phyloP scores from a whole-genome alignment of 2,113 vertebrate genomes.

The Trogon melanurus region DNA sequence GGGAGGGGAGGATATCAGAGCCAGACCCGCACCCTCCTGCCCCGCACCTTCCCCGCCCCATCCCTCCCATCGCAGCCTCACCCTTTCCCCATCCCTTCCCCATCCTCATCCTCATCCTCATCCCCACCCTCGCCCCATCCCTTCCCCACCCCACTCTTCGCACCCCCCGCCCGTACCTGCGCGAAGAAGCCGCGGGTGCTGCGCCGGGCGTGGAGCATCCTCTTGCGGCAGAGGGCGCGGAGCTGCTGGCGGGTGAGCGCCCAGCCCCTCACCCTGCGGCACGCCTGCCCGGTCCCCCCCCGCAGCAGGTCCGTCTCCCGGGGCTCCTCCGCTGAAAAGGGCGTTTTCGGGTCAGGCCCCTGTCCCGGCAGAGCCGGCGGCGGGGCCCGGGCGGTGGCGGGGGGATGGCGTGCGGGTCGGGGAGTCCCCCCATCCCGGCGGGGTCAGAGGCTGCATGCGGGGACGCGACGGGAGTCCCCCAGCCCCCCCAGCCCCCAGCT shows the following conservation, averaged over 20 bases:
- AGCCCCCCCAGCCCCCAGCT: background rate
- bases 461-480: rapidly evolving
- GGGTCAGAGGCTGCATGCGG: background rate
- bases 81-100: background rate
- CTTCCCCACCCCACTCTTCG: too few species aligned
- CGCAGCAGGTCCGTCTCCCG: conserved; percentile 78
- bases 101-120: background rate
- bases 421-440: background rate
- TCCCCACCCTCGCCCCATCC: background rate
- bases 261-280: conserved; percentile 70
- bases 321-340: conserved; percentile 53
- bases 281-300: background rate
- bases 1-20: background rate
- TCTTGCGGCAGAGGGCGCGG: conserved; percentile 86
- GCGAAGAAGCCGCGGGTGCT: conserved; percentile 85
- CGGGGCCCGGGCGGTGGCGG: rapidly evolving
- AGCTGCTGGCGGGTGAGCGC: conserved; percentile 83
- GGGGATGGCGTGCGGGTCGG: background rate
- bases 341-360: background rate
- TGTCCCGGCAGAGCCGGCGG: background rate
- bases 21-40: rapidly evolving
- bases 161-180: conserved; percentile 71
- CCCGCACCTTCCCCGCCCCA: too few species aligned
- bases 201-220: conserved; percentile 82
- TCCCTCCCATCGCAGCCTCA: too few species aligned